These are phyloP conservation scores for Cryptocephalus primarius DNA, from an alignment of 2,888 invertebrate genomes.

Conservation along the genomic window DNA sequence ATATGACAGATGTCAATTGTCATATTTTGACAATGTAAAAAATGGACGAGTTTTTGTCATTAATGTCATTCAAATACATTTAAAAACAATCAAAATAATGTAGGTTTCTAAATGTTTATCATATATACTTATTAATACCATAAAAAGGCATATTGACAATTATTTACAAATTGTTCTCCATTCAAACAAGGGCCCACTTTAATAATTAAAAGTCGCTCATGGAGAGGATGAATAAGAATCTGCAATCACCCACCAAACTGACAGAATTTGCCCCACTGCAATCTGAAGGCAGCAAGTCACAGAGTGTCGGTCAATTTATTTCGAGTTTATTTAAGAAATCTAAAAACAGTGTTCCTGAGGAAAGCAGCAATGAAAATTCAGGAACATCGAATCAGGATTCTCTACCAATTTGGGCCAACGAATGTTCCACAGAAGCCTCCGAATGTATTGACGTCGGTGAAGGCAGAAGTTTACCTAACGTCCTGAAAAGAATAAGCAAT, in stretches of 20 bases:
- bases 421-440: slow-evolving; percentile 26
- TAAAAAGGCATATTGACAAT: no score
- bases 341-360: slow-evolving; percentile 42
- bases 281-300: slow-evolving; percentile 56
- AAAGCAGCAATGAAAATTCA: slow-evolving; percentile 23
- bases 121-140: no score
- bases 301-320: slow-evolving; percentile 60
- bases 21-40: no score
- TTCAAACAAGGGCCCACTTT: no score
- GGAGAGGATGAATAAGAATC: slow-evolving; percentile 21
- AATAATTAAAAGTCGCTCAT: no score
- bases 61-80: no score
- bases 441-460: slow-evolving; percentile 46
- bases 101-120: no score
- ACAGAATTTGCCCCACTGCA: slow-evolving; percentile 73
- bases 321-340: slow-evolving; percentile 63
- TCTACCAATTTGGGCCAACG: slow-evolving; percentile 32
- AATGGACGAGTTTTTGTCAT: no score
- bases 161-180: no score
- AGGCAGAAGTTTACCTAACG: slow-evolving; percentile 74
- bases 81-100: no score
- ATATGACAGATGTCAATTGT: no score
- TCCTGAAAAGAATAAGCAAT: slow-evolving; percentile 77
- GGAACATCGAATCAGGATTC: slow-evolving; percentile 26
- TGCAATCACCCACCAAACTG: slow-evolving; percentile 51